Conservation (phyloP, 2,113 vertebrate genomes). For the Aspiorhynchus laticeps region DNA sequence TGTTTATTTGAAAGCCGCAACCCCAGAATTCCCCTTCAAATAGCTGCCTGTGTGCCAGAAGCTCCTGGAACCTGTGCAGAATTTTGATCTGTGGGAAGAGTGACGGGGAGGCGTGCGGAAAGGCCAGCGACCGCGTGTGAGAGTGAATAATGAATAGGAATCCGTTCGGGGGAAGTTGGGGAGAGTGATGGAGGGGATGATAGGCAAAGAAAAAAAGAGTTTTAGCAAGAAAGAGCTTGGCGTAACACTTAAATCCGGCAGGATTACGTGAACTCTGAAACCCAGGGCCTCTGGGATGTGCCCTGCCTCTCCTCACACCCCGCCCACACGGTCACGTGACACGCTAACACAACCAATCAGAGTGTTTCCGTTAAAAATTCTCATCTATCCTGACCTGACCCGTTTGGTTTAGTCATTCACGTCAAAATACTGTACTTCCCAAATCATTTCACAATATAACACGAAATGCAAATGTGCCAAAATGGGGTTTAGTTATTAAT, state of each 20-base stretch:
- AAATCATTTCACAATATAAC: not conserved
- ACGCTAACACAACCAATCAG: constrained; percentile 48
- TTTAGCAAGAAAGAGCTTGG: constrained; percentile 27
- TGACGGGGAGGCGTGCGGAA: constrained; percentile 61
- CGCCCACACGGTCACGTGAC: constrained; percentile 43
- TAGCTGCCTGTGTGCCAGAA: constrained; percentile 62
- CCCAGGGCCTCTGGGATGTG: constrained; percentile 62
- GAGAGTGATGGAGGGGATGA: constrained; percentile 3
- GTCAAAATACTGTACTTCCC: not conserved
- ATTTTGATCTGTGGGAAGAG: constrained; percentile 68
- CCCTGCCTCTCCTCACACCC: constrained; percentile 59
- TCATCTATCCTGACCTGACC: constrained; percentile 44
- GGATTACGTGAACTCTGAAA: constrained; percentile 61
- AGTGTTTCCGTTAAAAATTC: not conserved
- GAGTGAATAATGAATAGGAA: constrained; percentile 51
- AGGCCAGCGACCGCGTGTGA: not conserved
- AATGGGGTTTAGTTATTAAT: not conserved
- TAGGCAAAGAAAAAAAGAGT: not conserved
- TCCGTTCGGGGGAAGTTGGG: constrained; percentile 43
- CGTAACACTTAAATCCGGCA: constrained; percentile 47
- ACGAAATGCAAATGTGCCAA: not conserved
- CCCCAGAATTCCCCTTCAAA: constrained; percentile 65
- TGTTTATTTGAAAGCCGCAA: constrained; percentile 76
- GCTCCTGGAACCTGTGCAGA: constrained; percentile 65
- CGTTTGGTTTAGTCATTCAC: not conserved